Percentiles rank a stretch among this genome's conserved stretches.
Evolutionary conservation across 2,113 vertebrate genomes (phyloP).

Genomic region (Saguinus imperator): DNA sequence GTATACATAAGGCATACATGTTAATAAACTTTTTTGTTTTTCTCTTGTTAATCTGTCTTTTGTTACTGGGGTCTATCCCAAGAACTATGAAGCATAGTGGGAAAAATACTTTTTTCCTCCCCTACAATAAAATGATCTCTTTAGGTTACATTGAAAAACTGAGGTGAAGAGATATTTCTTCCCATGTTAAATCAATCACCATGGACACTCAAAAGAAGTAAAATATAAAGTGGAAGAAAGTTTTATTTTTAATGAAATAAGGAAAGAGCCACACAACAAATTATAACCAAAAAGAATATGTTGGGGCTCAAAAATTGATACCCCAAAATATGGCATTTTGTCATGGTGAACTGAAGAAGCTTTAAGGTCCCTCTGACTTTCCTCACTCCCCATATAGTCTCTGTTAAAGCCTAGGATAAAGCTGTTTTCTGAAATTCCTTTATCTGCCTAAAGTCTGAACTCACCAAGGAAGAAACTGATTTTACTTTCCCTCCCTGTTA

Average conservation of each 20-base stretch:
- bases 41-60: neutral
- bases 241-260: neutral
- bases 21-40: neutral
- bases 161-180: neutral
- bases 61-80: neutral
- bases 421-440: neutral
- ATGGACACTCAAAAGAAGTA: neutral
- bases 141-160: neutral
- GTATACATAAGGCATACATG: neutral
- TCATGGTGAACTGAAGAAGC: neutral
- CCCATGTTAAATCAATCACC: neutral
- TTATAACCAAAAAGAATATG: neutral
- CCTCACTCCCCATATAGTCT: too few relatives aligned
- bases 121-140: neutral
- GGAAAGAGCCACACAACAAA: neutral
- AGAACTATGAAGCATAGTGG: neutral
- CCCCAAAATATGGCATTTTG: neutral
- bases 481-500: neutral
- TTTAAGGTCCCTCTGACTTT: neutral
- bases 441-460: neutral
- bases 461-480: neutral
- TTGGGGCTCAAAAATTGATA: neutral
- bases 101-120: neutral
- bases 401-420: neutral
- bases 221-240: neutral